Base-by-base conservation (phyloP, 2,888 invertebrate genomes). In the Drosophila prolongata region DNA sequence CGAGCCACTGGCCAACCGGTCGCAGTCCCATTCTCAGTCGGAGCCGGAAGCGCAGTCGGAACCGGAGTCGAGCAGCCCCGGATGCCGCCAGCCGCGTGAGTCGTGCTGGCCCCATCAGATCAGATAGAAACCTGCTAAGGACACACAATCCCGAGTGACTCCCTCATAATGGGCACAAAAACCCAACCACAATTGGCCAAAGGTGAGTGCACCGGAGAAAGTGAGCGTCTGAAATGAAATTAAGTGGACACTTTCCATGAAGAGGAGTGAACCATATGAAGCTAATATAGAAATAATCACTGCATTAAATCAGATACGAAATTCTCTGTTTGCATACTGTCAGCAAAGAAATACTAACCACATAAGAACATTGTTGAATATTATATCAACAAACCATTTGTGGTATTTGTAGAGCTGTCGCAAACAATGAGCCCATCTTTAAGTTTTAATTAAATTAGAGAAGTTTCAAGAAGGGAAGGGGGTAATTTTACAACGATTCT, bases 91-190 rank as follows among this genome's bases (percentile, higher is more conserved):
- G 42, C 35, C 57, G 56, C 37, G n/a, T 43, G 35, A 44, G 3
- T 49, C 38, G 59, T 70, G 44, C 67, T 19, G 42, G 42, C 68
- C 43, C 13, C 49, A 54, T 14, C 66, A 65, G 46, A 69, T 56
- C 27, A 56, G 58, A 59, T 69, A 66, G 69, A 54, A 35, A 55
- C 40, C 24, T 19, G 65, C 43, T 50, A 55, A 37, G 65, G 50
- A 65, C 43, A 8, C 38, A 40, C 40, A 61, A 54, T 19, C 40
- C 53, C 43, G 49, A 55, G 40, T 27, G 73, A 58, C 67, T 65
- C 50, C 24, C 61, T 59, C 90, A 90, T 80, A 84, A 90, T 90
- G 90, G 90, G 90, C 81, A 91, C 86, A 89, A 90, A 90, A 90
- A 90, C 90, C 76, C 90, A 90, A 75, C 91, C 91, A 40, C 90